Percentiles rank a stretch among this genome's conserved stretches.
Evolutionary conservation across 64 coral and sea anemone genomes (phyloP).

Genomic region (Anthopleura sola): DNA sequence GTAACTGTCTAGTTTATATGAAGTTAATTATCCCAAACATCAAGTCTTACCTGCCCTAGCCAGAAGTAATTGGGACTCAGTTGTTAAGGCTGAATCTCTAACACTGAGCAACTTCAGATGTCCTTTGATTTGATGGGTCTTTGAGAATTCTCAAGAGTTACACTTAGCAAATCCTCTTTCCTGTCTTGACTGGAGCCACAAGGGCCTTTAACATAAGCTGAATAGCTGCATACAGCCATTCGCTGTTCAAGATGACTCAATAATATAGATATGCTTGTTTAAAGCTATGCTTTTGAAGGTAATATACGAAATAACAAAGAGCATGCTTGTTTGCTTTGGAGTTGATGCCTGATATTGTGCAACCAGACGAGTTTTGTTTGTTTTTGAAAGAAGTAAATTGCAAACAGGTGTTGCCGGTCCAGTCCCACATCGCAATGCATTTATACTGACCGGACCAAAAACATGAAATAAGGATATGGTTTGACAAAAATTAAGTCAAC

Average conservation of each 20-base stretch:
- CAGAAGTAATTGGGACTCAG: neutral
- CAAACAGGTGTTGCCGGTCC: neutral
- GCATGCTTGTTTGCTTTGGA: too few species aligned
- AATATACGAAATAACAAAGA: neutral
- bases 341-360: neutral
- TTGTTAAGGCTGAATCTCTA: neutral
- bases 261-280: neutral
- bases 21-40: neutral
- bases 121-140: constrained; percentile 3
- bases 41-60: constrained; percentile 9
- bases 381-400: neutral
- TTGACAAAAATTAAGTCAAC: too few species aligned
- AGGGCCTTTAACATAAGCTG: constrained; percentile 6
- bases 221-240: constrained; percentile 9
- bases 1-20: too few species aligned
- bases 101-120: constrained; percentile 9
- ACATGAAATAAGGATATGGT: neutral
- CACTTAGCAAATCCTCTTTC: neutral
- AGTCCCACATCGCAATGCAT: neutral
- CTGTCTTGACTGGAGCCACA: constrained; percentile 2
- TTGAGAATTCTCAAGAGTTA: neutral
- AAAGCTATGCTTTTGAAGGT: too few species aligned
- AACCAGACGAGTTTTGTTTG: neutral
- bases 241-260: neutral
- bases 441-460: neutral